Evolutionary conservation across 2,113 vertebrate genomes (phyloP), one percentile per base, ranked within the genome.

Genomic region (Arothron firmamentum): DNA sequence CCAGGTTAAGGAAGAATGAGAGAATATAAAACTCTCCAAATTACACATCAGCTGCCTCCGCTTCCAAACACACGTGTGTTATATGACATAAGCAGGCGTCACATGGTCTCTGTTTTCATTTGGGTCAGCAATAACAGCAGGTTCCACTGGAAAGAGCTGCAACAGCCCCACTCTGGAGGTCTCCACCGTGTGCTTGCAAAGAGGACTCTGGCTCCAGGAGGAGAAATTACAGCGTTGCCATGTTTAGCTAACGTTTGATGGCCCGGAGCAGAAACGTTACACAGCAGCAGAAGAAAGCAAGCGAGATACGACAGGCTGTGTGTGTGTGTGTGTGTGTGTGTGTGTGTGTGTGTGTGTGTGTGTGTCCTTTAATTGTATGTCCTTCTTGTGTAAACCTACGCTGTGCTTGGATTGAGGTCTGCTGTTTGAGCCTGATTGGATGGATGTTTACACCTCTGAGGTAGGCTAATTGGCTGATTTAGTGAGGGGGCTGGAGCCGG

Each of bases 391-490:
- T 60, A 34, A 43, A 66, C 56, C 54, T 48, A 51, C 74, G 43
- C 50, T 69, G 34, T 69, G 34, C 75, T 75, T 78, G 68, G 43
- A 68, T 49, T 56, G 2, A 42, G 15, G 43, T 28, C 56, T 59
- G 46, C 53, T 73, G 58, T 81, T 82, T 84, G 66, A 66, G 59
- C 31, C 62, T 65, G 77, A 76, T 73, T 79, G 71, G 67, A 58
- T 77, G 47, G 48, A 74, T 84, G 84, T 86, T 86, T 86, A 84
- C 69, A 70, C 69, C 59, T 82, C 38, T 20, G 77, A 80, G 73
- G 82, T 77, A 78, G 76, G 78, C 70, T 78, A 79, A 85, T 71
- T 73, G 75, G 60, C 62, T 74, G 34, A 83, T 84, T 86, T 77
- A 60, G 49, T 73, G 68, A 73, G 77, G 74, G 75, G 75, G 79